Percentiles rank a stretch among this genome's conserved stretches.
phyloP scores from a whole-genome alignment of 92 coral and sea anemone genomes.

The Epizoanthus ramosus region DNA sequence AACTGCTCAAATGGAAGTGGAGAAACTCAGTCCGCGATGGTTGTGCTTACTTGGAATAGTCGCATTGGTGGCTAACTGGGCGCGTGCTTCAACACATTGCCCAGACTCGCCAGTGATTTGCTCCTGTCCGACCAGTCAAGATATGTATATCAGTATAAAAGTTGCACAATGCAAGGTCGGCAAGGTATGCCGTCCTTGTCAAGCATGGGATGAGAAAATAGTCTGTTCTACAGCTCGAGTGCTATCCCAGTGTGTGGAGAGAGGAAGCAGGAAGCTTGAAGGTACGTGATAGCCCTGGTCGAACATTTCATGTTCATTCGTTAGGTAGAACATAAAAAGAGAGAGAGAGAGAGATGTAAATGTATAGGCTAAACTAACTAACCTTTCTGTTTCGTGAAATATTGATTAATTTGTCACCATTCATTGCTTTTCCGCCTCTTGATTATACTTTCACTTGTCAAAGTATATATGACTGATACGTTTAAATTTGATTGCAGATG shows the following conservation, averaged over 20 bases:
- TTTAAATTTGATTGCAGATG: no score
- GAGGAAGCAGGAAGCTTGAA: not conserved
- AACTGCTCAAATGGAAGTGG: not conserved
- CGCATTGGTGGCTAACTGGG: not conserved
- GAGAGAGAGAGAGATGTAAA: not conserved
- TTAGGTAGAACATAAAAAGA: not conserved
- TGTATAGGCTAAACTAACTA: no score
- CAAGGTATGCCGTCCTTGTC: not conserved
- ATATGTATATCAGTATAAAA: not conserved
- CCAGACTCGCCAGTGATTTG: not conserved
- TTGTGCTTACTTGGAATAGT: not conserved
- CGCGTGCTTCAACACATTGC: not conserved
- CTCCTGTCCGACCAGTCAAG: conserved; percentile 3
- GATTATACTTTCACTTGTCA: no score
- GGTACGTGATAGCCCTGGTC: not conserved
- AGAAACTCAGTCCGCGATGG: not conserved
- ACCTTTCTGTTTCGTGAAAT: no score
- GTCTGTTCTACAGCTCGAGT: not conserved
- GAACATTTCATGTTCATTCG: no score
- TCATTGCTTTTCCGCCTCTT: no score
- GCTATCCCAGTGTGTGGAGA: not conserved
- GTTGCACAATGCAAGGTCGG: conserved; percentile 12
- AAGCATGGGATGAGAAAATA: not conserved
- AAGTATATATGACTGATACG: no score
- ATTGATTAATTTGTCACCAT: no score